These are phyloP conservation scores for Camponotus floridanus DNA, from an alignment of 1,140 invertebrate species.

Conservation along the genomic window DNA sequence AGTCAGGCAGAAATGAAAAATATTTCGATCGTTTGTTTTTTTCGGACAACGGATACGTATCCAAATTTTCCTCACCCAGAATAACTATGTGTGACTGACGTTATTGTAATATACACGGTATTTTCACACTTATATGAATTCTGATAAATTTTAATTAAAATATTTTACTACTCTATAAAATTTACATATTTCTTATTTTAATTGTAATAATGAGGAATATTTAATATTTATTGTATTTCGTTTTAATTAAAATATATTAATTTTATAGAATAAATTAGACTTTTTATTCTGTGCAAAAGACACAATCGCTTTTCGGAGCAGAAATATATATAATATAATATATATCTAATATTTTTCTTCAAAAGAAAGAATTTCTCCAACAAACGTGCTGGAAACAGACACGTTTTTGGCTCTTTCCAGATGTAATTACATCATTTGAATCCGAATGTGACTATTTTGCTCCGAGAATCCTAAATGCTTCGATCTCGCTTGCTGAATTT, in stretches of 20 bases:
- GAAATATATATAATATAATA: slow-evolving; percentile 17
- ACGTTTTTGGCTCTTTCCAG: slow-evolving; percentile 15
- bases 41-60: neutral
- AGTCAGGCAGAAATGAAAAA: slow-evolving; percentile 46
- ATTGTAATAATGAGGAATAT: neutral
- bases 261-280: neutral
- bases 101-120: neutral
- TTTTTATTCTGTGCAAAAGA: neutral
- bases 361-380: slow-evolving; percentile 1
- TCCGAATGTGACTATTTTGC: slow-evolving; percentile 22
- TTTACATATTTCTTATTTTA: neutral
- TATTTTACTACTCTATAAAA: slow-evolving; percentile 6
- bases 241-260: neutral
- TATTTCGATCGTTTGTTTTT: slow-evolving; percentile 40
- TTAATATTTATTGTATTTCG: neutral
- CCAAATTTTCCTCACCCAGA: slow-evolving; percentile 7
- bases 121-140: slow-evolving; percentile 25
- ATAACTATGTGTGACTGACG: neutral
- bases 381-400: neutral
- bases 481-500: slow-evolving; percentile 19
- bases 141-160: neutral
- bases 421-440: slow-evolving; percentile 55
- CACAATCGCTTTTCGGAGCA: neutral
- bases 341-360: neutral
- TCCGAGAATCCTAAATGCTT: slow-evolving; percentile 5